Conservation (phyloP, 2,113 vertebrate species). For the Pholis gunnellus region DNA sequence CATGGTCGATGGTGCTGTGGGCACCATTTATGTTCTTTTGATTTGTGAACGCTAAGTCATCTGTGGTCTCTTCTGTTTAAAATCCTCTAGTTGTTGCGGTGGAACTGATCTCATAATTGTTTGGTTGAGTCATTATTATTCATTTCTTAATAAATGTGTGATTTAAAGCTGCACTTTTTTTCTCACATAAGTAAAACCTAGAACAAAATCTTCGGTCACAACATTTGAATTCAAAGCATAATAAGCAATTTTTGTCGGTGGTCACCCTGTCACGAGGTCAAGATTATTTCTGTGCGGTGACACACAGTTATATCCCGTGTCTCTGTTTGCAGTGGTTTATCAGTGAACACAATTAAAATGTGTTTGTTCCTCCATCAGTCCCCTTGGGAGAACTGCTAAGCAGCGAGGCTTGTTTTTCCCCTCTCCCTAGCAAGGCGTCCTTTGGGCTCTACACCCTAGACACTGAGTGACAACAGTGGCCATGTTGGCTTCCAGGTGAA, state of each 20-base stretch:
- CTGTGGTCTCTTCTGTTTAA: conserved; percentile 55
- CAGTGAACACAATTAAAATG: conserved; percentile 79
- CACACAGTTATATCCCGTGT: conserved; percentile 15
- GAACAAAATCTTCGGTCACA: neutral
- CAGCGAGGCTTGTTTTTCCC: conserved; percentile 76
- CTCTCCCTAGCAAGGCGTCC: conserved; percentile 59
- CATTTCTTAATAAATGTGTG: neutral
- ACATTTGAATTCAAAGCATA: neutral
- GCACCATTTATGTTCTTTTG: conserved; percentile 39
- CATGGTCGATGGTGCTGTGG: neutral
- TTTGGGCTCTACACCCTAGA: conserved; percentile 74
- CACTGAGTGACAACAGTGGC: conserved; percentile 73
- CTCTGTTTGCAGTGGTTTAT: conserved; percentile 37
- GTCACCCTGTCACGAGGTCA: conserved; percentile 1
- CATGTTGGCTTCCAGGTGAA: conserved; percentile 45
- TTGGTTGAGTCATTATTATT: conserved; percentile 15
- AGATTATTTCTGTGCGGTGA: neutral
- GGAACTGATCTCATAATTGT: conserved; percentile 69
- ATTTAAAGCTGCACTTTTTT: neutral
- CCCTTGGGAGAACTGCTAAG: conserved; percentile 58
- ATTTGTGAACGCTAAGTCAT: conserved; percentile 44
- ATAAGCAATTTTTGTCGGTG: neutral
- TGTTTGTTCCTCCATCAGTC: conserved; percentile 79
- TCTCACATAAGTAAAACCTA: neutral
- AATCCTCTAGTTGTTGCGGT: conserved; percentile 59